Evolutionary conservation across 2,113 vertebrate genomes (phyloP), one percentile per base, ranked within the genome.

Genomic region (Equus przewalskii): DNA sequence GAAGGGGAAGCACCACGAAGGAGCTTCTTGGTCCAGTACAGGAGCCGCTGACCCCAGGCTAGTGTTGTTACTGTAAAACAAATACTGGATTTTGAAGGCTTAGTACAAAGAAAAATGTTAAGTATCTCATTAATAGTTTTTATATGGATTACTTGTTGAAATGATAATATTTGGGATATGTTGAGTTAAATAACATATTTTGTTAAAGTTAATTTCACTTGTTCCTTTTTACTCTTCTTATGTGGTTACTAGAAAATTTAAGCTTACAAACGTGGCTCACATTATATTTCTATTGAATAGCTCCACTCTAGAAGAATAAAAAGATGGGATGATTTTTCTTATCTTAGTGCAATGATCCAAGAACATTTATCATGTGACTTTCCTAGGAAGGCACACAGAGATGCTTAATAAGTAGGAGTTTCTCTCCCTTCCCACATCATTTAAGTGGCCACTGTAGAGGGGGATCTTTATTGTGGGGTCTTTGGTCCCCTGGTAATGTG

Each of bases 241-340:
- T n/a, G 22, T 76, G 79, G 30, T 28, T 90, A 21, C 46, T 41
- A 65, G 88, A 86, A 91, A 92, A 69, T 64, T 81, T 95, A 95
- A 94, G 83, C 16, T 81, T 85, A 46, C 33, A 36, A 8, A 24
- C 22, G 60, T 69, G 51, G 6, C 54, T 91, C 30, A 72, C 49
- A 11, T 91, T 84, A 4, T 76, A 69, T 88, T 90, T 94, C 76
- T 46, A 16, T 22, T 60, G 54, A 76, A 78, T 5, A 69, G 51
- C 1, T 49, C 49, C 14, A 24, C 36, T 78, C 49, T 21, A 64
- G 76, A 94, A 80, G 51, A 73, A 85, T 72, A 30, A 80, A 94
- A 54, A 18, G 19, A 41, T 26, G 18, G 14, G 24, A 58, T 44
- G 76, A 13, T 60, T 78, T 51, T 78, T 84, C 49, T n/a, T 54